These are phyloP conservation scores for Drosophila jambulina DNA, from an alignment of 1,140 invertebrate genomes.

Conservation along the genomic window DNA sequence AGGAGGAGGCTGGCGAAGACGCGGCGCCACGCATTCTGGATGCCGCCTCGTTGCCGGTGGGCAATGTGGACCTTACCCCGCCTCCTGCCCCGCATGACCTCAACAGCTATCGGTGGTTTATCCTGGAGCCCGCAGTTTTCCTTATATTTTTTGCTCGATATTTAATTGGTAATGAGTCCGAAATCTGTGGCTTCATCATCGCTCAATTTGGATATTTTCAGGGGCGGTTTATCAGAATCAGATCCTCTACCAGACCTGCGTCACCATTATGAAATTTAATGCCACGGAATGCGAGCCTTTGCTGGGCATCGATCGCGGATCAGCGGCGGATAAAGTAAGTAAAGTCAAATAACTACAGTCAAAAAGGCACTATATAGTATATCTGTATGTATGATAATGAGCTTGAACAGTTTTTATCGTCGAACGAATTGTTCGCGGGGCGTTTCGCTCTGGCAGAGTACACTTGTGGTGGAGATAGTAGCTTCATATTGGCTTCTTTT, in stretches of 20 bases:
- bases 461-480: conserved; percentile 8
- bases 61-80: conserved; percentile 21
- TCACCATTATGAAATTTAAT: conserved; percentile 70
- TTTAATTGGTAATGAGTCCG: conserved; percentile 58
- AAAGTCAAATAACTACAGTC: background rate
- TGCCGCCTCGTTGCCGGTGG: conserved; percentile 26
- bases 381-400: background rate
- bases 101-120: conserved; percentile 62
- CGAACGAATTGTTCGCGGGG: conserved; percentile 8
- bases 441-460: conserved; percentile 3
- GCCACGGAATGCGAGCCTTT: conserved; percentile 72
- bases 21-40: conserved; percentile 48
- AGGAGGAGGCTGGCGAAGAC: conserved; percentile 32
- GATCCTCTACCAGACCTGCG: conserved; percentile 78
- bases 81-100: conserved; percentile 4
- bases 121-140: conserved; percentile 81
- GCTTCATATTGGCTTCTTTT: background rate
- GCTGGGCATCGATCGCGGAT: conserved; percentile 69
- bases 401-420: conserved; percentile 24
- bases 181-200: background rate
- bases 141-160: conserved; percentile 76
- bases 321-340: conserved; percentile 75
- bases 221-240: conserved; percentile 82
- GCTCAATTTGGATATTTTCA: conserved; percentile 48
- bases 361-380: conserved; percentile 1